phyloP scores from a whole-genome alignment of 64 coral and sea anemone species.

The Stylophora pistillata region DNA sequence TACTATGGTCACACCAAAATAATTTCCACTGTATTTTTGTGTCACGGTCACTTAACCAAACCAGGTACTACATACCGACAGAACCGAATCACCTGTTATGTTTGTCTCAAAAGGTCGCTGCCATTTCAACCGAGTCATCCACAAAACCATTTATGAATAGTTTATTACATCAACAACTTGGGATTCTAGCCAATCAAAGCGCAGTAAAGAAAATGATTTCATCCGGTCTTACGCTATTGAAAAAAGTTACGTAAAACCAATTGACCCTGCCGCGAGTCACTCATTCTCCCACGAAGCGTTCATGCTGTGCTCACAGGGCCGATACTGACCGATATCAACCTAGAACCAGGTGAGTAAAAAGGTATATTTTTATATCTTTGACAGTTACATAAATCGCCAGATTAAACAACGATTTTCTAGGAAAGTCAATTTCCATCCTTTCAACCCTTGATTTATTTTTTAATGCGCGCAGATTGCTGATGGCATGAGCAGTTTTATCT shows the following conservation, averaged over 20 bases:
- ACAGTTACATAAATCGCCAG: background rate
- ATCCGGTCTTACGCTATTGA: slow-evolving; percentile 1
- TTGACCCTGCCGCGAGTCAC: background rate
- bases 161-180: slow-evolving; percentile 15
- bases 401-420: no score
- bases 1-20: background rate
- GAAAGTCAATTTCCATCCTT: no score
- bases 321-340: background rate
- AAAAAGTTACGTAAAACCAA: background rate
- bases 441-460: no score
- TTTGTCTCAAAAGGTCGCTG: background rate
- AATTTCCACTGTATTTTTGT: background rate
- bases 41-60: background rate
- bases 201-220: slow-evolving; percentile 17
- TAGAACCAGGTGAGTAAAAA: background rate
- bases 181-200: slow-evolving; percentile 10
- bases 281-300: background rate
- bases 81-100: background rate
- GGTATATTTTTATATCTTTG: background rate
- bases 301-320: background rate
- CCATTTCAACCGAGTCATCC: background rate
- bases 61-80: slow-evolving; percentile 10
- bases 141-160: slow-evolving; percentile 16
- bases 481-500: background rate
- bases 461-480: background rate